These are phyloP conservation scores for Chaetodon trifascialis DNA, from an alignment of 2,113 vertebrate genomes.

Conservation along the genomic window DNA sequence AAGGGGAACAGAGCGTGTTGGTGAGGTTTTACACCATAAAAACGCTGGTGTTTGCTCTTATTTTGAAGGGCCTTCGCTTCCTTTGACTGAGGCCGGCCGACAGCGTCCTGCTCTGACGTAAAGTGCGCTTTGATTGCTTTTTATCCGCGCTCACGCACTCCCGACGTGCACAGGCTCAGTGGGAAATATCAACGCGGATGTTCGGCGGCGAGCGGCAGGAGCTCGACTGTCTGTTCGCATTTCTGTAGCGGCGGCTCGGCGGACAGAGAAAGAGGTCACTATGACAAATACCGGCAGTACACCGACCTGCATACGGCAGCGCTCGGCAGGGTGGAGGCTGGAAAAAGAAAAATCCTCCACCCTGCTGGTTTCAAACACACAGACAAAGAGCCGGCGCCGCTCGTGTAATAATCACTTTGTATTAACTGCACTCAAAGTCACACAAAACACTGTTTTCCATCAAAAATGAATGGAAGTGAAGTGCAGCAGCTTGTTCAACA, in stretches of 20 bases:
- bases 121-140: slow-evolving; percentile 12
- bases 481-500: slow-evolving; percentile 10
- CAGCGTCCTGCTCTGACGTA: slow-evolving; percentile 3
- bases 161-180: neutral
- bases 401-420: neutral
- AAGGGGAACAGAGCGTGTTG: neutral
- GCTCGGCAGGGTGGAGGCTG: slow-evolving; percentile 38
- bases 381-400: neutral
- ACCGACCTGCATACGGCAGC: slow-evolving; percentile 44
- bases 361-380: slow-evolving; percentile 33
- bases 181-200: slow-evolving; percentile 54
- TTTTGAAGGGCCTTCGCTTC: slow-evolving; percentile 32
- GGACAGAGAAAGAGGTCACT: slow-evolving; percentile 64
- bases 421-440: neutral
- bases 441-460: neutral
- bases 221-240: slow-evolving; percentile 49
- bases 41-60: neutral
- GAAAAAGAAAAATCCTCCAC: neutral
- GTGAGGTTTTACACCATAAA: no score
- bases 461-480: neutral
- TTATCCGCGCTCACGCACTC: neutral
- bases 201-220: slow-evolving; percentile 43
- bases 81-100: neutral
- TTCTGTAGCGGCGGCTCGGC: slow-evolving; percentile 21
- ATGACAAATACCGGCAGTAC: slow-evolving; percentile 69